Evolutionary conservation across 1,140 invertebrate species (phyloP).

Genomic region (Caenorhabditis briggsae): DNA sequence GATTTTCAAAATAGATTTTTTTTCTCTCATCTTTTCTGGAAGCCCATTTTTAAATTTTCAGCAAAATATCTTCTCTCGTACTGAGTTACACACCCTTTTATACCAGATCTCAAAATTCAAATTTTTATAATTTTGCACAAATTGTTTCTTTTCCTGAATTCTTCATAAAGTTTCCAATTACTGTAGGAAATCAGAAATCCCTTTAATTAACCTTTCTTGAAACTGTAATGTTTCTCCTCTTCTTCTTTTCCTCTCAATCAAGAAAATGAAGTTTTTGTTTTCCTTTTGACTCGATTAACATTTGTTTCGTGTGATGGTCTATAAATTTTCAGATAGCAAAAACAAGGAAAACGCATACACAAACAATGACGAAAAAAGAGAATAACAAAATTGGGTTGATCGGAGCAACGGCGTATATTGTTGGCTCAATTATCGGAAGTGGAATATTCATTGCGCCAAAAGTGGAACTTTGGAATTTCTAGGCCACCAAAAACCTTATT

Average conservation of each 20-base stretch:
- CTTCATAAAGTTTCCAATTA: too few relatives aligned
- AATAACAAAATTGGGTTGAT: constrained; percentile 54
- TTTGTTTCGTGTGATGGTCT: not conserved
- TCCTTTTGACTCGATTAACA: not conserved
- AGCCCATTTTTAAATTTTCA: too few relatives aligned
- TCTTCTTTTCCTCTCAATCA: too few relatives aligned
- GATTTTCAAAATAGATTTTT: not conserved
- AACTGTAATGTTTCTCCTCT: too few relatives aligned
- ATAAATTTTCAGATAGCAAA: not conserved
- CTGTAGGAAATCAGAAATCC: too few relatives aligned
- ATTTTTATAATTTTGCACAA: too few relatives aligned
- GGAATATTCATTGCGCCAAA: constrained; percentile 54
- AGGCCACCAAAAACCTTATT: not conserved
- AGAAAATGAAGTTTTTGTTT: not conserved
- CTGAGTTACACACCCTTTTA: too few relatives aligned
- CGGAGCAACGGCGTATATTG: constrained; percentile 52
- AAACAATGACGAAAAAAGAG: constrained; percentile 40
- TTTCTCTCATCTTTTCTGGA: too few relatives aligned
- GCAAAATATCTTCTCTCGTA: too few relatives aligned
- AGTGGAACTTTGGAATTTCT: not conserved
- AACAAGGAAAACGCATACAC: not conserved
- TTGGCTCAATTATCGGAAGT: constrained; percentile 51
- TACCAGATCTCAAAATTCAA: too few relatives aligned
- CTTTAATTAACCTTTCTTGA: too few relatives aligned
- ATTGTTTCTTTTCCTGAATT: too few relatives aligned